Base-by-base conservation (phyloP, 2,888 invertebrate species). In the Drosophila robusta region DNA sequence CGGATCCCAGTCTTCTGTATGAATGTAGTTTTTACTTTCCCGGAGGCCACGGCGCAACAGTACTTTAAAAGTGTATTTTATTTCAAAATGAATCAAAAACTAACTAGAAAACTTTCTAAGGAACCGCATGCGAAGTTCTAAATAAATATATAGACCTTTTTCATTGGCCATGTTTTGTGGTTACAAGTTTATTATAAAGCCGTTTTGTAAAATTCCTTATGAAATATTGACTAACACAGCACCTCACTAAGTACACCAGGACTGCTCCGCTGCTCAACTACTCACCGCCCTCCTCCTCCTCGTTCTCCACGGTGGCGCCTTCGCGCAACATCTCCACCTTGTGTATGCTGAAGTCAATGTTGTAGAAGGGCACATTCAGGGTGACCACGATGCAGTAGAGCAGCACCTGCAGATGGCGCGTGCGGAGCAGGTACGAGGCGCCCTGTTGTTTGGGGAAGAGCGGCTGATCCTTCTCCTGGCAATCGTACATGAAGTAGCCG, bases 401-500 rank as follows among this genome's bases (percentile, higher is more conserved):
- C 11, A 95, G 91, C 64, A 94, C 93, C 77, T 94, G 94, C 3
- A 95, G 89, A 70, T 94, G 93, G 52, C 93, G 93, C 70, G 94
- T 94, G 71, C 94, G 93, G 50, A 95, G 89, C 47, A 95, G 91
- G 80, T 95, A 95, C 0, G 95, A 93, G 9, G 93, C 92, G 4
- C 94, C 94, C 78, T 93, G 93, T 5, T 93, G 93, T 0, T 94
- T 93, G 34, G 93, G 91, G 84, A 95, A 95, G 80, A 95, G 89
- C 0, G 95, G 95, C 3, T 93, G 91, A 6, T 95, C 95, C 75
- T 92, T 91, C 64, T 93, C 93, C 89, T 95, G 94, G 74, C 94
- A 94, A 78, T 95, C 95, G 84, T 93, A 95, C 94, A 95, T 94
- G 75, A 95, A 95, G 82, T 94, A 95, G 12, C 95, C 95, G 12